Evolutionary conservation across 2,888 invertebrate species (phyloP).

Genomic region (Romanomermis culicivorax): DNA sequence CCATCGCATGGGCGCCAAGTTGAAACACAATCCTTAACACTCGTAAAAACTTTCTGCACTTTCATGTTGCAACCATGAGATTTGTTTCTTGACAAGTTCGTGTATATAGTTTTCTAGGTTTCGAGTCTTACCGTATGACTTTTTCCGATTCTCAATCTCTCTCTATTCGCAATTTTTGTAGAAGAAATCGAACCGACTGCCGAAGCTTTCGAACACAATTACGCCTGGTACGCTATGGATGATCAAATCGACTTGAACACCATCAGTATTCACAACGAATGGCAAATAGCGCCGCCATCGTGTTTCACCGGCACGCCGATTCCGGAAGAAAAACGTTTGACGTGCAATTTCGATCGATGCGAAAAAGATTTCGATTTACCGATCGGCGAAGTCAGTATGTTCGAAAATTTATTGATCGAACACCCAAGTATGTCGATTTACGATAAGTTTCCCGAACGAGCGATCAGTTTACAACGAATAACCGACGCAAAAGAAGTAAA

Average conservation of each 20-base stretch:
- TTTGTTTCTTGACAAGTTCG: too few relatives aligned
- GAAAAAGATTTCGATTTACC: neutral
- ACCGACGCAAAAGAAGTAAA: too few relatives aligned
- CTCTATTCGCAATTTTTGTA: neutral
- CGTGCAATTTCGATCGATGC: neutral
- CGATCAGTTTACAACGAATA: neutral
- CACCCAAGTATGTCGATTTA: constrained; percentile 45
- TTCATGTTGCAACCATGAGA: too few relatives aligned
- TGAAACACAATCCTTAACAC: too few relatives aligned
- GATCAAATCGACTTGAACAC: too few relatives aligned
- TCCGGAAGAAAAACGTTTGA: neutral
- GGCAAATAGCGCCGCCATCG: constrained; percentile 1
- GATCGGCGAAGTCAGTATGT: constrained; percentile 42
- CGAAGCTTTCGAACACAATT: neutral
- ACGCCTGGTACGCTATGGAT: neutral
- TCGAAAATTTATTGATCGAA: constrained; percentile 59
- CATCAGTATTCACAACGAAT: neutral
- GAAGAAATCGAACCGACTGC: neutral
- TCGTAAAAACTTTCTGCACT: too few relatives aligned
- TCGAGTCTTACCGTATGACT: too few relatives aligned
- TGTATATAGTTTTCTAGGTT: too few relatives aligned
- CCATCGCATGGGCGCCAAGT: too few relatives aligned
- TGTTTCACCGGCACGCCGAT: neutral
- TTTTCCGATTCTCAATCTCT: neutral
- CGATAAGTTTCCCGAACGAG: neutral